Evolutionary conservation across 2,888 invertebrate genomes (phyloP).

Genomic region (Masnerella sp.): DNA sequence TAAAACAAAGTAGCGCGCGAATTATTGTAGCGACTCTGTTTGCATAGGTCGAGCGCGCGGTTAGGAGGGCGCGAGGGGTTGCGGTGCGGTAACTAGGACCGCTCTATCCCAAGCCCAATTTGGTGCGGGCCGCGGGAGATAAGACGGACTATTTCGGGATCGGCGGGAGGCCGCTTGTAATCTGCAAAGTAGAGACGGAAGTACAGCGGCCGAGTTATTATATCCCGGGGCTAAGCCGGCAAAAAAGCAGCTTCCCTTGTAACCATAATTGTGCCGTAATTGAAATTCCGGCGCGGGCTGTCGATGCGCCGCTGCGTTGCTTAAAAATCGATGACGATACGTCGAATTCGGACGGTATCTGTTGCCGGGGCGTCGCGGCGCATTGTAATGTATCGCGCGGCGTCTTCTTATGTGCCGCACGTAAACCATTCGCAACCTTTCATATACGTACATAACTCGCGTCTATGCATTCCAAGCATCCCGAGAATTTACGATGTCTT

Average conservation of each 20-base stretch:
- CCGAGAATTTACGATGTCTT: conserved; percentile 60
- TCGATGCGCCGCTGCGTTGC: not conserved
- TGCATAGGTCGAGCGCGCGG: conserved; percentile 14
- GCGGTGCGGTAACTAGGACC: conserved; percentile 25
- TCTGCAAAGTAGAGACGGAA: conserved; percentile 13
- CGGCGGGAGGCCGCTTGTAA: conserved; percentile 7
- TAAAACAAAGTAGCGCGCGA: conserved; percentile 7
- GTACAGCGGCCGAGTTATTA: conserved; percentile 8
- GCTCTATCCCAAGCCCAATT: conserved; percentile 21
- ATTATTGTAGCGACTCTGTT: conserved; percentile 32
- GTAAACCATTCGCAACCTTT: conserved; percentile 61
- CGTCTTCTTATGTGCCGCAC: conserved; percentile 55
- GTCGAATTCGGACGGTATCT: conserved; percentile 46
- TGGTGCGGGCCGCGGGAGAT: conserved; percentile 2
- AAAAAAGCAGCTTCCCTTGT: not conserved
- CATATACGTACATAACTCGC: conserved; percentile 60
- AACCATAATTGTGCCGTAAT: conserved; percentile 17
- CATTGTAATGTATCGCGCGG: conserved; percentile 54
- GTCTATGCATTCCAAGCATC: conserved; percentile 61
- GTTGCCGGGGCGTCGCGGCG: conserved; percentile 35
- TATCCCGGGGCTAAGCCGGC: not conserved
- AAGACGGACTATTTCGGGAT: conserved; percentile 24
- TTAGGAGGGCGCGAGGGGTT: conserved; percentile 1
- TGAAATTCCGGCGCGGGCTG: conserved; percentile 13
- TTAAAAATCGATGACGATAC: conserved; percentile 3